These are phyloP conservation scores for Theocolax elegans DNA, from an alignment of 1,140 invertebrate species.

Conservation along the genomic window DNA sequence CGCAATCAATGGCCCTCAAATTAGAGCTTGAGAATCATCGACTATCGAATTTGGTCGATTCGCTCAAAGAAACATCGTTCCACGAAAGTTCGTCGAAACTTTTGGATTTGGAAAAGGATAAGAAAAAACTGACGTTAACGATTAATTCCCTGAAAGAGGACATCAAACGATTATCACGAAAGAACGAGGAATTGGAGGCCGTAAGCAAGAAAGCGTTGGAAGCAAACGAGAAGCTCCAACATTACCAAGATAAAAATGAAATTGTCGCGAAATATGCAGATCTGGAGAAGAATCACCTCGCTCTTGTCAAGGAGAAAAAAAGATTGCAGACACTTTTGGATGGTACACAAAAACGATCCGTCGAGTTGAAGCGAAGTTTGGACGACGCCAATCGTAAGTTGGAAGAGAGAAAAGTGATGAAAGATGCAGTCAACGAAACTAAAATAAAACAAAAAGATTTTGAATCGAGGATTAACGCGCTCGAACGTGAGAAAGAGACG, in stretches of 20 bases:
- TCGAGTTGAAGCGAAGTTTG: not conserved
- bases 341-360: not conserved
- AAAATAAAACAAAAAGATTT: slow-evolving; percentile 1
- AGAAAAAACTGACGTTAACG: not conserved
- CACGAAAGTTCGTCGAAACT: not conserved
- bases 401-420: not conserved
- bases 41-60: not conserved
- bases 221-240: not conserved
- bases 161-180: not conserved
- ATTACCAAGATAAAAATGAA: not conserved
- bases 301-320: not conserved
- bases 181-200: not conserved
- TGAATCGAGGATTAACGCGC: not conserved
- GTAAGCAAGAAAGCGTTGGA: not conserved
- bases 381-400: not conserved
- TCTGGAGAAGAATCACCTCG: not conserved
- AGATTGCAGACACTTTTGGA: not conserved
- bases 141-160: not conserved
- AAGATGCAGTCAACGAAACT: not conserved
- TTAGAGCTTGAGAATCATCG: slow-evolving; percentile 32
- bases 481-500: not conserved
- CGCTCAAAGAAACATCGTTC: slow-evolving; percentile 6
- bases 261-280: not conserved
- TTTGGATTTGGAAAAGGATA: slow-evolving; percentile 1
- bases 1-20: slow-evolving; percentile 18